Evolutionary conservation across 2,888 invertebrate genomes (phyloP).

Genomic region (Phlogophora meticulosa): DNA sequence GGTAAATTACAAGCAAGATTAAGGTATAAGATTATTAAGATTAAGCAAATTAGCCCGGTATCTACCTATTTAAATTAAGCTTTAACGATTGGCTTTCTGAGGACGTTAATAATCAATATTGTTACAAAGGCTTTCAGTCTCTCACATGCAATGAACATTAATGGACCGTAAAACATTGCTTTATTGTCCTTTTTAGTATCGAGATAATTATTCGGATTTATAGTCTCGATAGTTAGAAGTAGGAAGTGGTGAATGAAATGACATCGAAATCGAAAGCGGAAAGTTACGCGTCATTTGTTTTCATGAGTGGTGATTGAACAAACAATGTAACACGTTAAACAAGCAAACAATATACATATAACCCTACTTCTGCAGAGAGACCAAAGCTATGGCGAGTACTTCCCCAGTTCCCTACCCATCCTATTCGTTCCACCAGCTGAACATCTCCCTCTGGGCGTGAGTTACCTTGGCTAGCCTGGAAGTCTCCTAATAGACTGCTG

Average conservation of each 20-base stretch:
- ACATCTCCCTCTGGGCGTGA: too few relatives aligned
- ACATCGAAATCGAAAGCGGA: neutral
- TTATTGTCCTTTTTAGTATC: constrained; percentile 47
- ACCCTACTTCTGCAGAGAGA: too few relatives aligned
- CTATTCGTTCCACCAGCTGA: too few relatives aligned
- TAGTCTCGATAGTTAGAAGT: constrained; percentile 20
- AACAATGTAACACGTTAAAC: too few relatives aligned
- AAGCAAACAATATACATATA: too few relatives aligned
- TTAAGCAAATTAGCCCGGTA: constrained; percentile 33
- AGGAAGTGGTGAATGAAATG: constrained; percentile 35
- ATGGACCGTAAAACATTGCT: constrained; percentile 45
- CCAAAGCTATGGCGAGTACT: too few relatives aligned
- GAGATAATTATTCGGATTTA: constrained; percentile 57
- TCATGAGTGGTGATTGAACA: too few relatives aligned
- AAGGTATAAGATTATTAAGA: too few relatives aligned
- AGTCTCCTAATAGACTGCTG: too few relatives aligned
- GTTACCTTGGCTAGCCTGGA: too few relatives aligned
- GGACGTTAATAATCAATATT: constrained; percentile 48
- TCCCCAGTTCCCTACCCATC: too few relatives aligned
- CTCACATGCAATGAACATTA: constrained; percentile 41
- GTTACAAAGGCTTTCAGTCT: constrained; percentile 36
- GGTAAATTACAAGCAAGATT: constrained; percentile 40
- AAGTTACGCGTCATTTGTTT: constrained; percentile 6
- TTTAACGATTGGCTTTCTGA: constrained; percentile 11
- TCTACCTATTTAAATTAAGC: constrained; percentile 43